Evolutionary conservation across 2,113 vertebrate species (phyloP), one percentile per base, ranked within the genome.

Genomic region (Willisornis vidua): DNA sequence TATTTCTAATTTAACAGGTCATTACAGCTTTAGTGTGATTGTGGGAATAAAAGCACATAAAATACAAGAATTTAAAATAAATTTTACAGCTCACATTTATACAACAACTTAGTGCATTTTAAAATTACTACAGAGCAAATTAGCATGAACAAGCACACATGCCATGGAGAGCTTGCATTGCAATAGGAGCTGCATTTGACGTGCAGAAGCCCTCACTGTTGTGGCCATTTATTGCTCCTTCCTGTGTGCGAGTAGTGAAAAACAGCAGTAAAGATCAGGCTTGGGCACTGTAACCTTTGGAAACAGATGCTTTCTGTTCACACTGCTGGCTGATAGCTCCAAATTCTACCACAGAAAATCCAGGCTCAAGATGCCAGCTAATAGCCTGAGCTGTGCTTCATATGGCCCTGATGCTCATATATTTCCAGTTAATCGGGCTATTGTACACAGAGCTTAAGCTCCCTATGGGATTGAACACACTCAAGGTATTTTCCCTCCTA

Each of bases 1-100:
- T 91, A 82, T 54, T 90, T 86, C 86, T 86, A 86, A 96, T 93
- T 95, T 93, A 87, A 92, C 75, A 87, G 58, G 71, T 82, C 80
- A 75, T 91, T 93, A 91, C 35, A 73, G 51, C 79, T 90, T 90
- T 79, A 90, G 43, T 23, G 19, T 67, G 87, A 95, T 85, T 85
- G 63, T 66, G 55, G 51, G 59, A 87, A 95, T 89, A 96, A 94
- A 94, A 85, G 63, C 80, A 83, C 33, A 85, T 80, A 93, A 93
- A 92, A 65, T 66, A 63, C 29, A 95, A 88, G 55, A 89, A 93
- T 72, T 95, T 84, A 1, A 78, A 95, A 93, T 65, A 79, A 73
- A 75, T 55, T 71, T 81, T 90, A 91, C 81, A 39, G 43, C 25
- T 93, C 39, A 46, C 46, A 66, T 74, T 80, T 63, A 85, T 16